Conservation (phyloP, 2,113 vertebrate genomes). For the Pao palembangensis region DNA sequence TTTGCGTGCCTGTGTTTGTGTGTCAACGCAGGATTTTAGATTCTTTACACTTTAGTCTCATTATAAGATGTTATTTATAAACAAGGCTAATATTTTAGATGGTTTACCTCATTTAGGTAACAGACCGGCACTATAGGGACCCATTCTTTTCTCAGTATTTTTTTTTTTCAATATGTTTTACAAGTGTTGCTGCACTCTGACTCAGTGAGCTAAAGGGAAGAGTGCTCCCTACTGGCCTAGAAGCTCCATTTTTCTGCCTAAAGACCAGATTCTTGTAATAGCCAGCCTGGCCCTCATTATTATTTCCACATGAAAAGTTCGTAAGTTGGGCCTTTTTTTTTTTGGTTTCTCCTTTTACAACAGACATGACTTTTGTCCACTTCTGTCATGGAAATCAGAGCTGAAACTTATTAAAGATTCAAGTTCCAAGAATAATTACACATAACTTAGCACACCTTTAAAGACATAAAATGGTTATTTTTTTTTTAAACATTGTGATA, state of each 20-base stretch:
- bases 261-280: slow-evolving; percentile 31
- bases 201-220: slow-evolving; percentile 54
- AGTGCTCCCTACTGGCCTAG: slow-evolving; percentile 68
- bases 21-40: too few relatives aligned
- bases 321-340: slow-evolving; percentile 19
- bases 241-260: slow-evolving; percentile 14
- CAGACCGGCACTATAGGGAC: slow-evolving; percentile 22
- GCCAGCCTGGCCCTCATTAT: slow-evolving; percentile 32
- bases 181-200: slow-evolving; percentile 8
- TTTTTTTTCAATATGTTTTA: slow-evolving; percentile 15
- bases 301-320: slow-evolving; percentile 22
- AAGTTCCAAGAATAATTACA: not conserved
- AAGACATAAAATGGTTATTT: not conserved
- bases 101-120: slow-evolving; percentile 32
- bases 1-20: not conserved
- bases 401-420: slow-evolving; percentile 8
- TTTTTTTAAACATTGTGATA: too few relatives aligned
- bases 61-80: slow-evolving; percentile 13
- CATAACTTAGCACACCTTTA: not conserved
- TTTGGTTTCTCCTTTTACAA: slow-evolving; percentile 26
- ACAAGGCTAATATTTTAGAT: slow-evolving; percentile 34
- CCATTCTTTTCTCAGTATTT: slow-evolving; percentile 7
- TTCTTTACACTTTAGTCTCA: too few relatives aligned
- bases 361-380: slow-evolving; percentile 23
- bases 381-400: slow-evolving; percentile 7